Percentiles rank a stretch among this genome's conserved stretches.
Conservation (phyloP, 2,888 invertebrate genomes). For the Tetragonisca angustula region DNA sequence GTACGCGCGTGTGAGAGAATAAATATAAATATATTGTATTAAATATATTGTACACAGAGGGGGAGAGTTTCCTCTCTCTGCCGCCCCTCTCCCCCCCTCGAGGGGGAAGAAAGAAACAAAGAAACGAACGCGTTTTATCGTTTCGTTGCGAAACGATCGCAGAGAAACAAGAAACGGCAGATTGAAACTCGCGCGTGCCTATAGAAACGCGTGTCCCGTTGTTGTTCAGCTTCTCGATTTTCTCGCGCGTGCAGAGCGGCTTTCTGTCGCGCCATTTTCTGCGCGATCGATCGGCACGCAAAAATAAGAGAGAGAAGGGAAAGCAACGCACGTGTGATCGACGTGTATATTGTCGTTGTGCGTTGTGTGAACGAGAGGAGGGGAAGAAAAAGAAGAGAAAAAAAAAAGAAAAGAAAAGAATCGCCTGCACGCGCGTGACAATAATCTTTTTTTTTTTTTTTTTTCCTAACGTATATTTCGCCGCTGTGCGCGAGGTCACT, state of each 20-base stretch:
- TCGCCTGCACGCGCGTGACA: constrained; percentile 59
- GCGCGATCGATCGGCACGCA: neutral
- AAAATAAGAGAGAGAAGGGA: neutral
- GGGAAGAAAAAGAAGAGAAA: too few species aligned
- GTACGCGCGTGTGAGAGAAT: constrained; percentile 30
- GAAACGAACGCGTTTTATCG: constrained; percentile 53
- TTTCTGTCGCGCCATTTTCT: neutral
- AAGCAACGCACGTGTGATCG: neutral
- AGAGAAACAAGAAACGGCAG: too few species aligned
- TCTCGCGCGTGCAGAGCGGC: constrained; percentile 54
- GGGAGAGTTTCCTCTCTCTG: neutral
- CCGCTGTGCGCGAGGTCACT: constrained; percentile 27
- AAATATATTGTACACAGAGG: constrained; percentile 31
- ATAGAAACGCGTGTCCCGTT: constrained; percentile 47
- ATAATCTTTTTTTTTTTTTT: constrained; percentile 61
- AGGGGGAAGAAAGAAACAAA: constrained; percentile 3
- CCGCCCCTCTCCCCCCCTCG: too few species aligned
- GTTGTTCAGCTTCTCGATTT: constrained; percentile 48
- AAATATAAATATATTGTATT: constrained; percentile 37
- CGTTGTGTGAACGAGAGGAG: neutral
- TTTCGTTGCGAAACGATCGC: neutral
- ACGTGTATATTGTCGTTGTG: neutral
- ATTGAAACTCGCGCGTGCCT: neutral
- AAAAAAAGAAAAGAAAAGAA: neutral
- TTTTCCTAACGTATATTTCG: constrained; percentile 44